Conservation (phyloP, 2,888 invertebrate genomes). For the Melanotus villosus region DNA sequence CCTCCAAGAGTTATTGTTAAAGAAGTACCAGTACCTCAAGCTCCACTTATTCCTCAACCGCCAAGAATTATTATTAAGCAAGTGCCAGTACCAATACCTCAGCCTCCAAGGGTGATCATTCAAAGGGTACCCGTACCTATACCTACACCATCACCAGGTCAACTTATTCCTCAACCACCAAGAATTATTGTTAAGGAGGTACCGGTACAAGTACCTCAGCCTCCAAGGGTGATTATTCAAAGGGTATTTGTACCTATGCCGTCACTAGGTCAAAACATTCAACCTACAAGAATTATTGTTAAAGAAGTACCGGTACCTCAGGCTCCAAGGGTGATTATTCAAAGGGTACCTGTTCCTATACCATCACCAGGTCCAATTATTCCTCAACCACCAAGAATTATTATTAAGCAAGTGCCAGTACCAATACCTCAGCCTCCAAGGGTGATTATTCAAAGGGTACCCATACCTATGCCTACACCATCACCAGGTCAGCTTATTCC, state of each 20-base stretch:
- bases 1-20: slow-evolving; percentile 20
- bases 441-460: slow-evolving; percentile 24
- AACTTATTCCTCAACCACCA: slow-evolving; percentile 9
- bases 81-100: not conserved
- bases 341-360: slow-evolving; percentile 20
- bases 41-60: not conserved
- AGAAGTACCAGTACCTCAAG: slow-evolving; percentile 13
- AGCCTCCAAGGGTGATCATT: slow-evolving; percentile 10
- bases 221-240: not conserved
- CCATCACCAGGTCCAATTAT: slow-evolving; percentile 29
- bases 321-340: slow-evolving; percentile 19
- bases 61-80: slow-evolving; percentile 11
- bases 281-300: slow-evolving; percentile 26
- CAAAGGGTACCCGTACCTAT: slow-evolving; percentile 1
- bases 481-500: slow-evolving; percentile 16
- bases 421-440: not conserved
- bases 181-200: slow-evolving; percentile 30
- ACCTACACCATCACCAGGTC: slow-evolving; percentile 20
- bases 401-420: slow-evolving; percentile 33
- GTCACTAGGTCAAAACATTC: not conserved
- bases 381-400: slow-evolving; percentile 20
- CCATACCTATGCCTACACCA: slow-evolving; percentile 15
- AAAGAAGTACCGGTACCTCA: slow-evolving; percentile 9
- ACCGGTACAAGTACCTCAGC: not conserved
- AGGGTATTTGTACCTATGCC: not conserved